Base-by-base conservation (phyloP, 1,140 invertebrate species). In the Schlechtendalia chinensis region DNA sequence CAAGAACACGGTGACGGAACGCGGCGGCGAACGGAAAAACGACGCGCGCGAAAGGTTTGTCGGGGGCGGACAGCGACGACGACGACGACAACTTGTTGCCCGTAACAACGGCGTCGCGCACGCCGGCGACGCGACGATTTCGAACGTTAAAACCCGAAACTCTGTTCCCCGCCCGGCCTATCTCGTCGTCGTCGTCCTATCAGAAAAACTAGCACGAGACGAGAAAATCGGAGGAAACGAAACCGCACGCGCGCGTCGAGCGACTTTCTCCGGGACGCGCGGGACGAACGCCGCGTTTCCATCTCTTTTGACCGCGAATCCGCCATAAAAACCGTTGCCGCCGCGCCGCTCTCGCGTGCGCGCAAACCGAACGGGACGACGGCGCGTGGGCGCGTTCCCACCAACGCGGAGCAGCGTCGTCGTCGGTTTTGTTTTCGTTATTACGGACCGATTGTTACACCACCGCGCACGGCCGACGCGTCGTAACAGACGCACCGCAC, bases 361-460 rank as follows among this genome's bases (percentile, higher is more conserved):
- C 61, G 27, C 19, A 27, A 10, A 19, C 16, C 61, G 27, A n/a
- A n/a, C n/a, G n/a, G n/a, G 16, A 17, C 39, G 53, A 54, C 19
- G 12, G 32, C 39, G 65, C 39, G 65, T 14, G 65, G 29, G 65
- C n/a, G 65, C 32, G 19, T 39, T 32, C 47, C 14, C 72, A 22
- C 32, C 32, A 39, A 39, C 32, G 32, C 32, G 32, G 8, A 3
- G 32, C 32, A 8, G 58, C 71, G 71, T 75, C 58, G 29, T 53
- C 72, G 72, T 75, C 72, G 72, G 54, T 24, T 58, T 45, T n/a
- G n/a, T n/a, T n/a, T n/a, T n/a, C n/a, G n/a, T 22, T 67, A 67
- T 67, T 75, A 75, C 72, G 72, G 39, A 58, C 72, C 53, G 72
- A 75, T 75, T 47, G 45, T 47, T 75, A 75, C 74, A 77, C 27